Evolutionary conservation across 1,140 invertebrate species (phyloP), one percentile per base, ranked within the genome.

Genomic region (Leptinotarsa texana): DNA sequence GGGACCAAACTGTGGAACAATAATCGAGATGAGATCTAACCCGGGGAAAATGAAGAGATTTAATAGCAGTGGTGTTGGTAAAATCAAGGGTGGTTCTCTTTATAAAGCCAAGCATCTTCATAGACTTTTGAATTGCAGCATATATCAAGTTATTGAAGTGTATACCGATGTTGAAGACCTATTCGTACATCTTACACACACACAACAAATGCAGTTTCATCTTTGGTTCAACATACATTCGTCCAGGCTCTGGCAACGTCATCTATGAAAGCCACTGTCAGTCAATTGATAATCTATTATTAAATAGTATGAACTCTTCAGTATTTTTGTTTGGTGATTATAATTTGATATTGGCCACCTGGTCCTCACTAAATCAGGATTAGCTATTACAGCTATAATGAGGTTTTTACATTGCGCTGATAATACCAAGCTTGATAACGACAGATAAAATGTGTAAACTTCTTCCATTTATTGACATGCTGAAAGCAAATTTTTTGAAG

Each of bases 321-420:
- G 21, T 47, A 47, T 69, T 69, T 47, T 42, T 69, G 24, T 69
- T 69, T 47, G 48, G 67, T 33, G 48, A 69, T 48, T 47, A 69
- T 18, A 69, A 69, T 69, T 15, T 65, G 18, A 33, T 33, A 47
- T 69, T 69, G 27, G 67, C 67, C 33, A 42, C 27, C 67, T 42
- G 48, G 27, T 69, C 67, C 67, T 33, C 33, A n/a, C 63, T 18
- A 65, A 21, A 65, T 65, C 63, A 65, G 8, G 63, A 65, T 65
- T 6, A 6, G 15, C 63, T 65, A 65, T 65, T n/a, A 21, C 24
- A 65, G 63, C 63, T 21, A 21, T 21, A 21, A 21, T 21, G 21
- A 21, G 21, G 21, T 21, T 21, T 21, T 21, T 21, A 21, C 21
- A 21, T 21, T 21, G 21, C n/a, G n/a, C n/a, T n/a, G n/a, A n/a